Percentiles rank a stretch among this genome's conserved stretches.
Evolutionary conservation across 2,113 vertebrate species (phyloP).

Genomic region (Rhabdornis inornatus): DNA sequence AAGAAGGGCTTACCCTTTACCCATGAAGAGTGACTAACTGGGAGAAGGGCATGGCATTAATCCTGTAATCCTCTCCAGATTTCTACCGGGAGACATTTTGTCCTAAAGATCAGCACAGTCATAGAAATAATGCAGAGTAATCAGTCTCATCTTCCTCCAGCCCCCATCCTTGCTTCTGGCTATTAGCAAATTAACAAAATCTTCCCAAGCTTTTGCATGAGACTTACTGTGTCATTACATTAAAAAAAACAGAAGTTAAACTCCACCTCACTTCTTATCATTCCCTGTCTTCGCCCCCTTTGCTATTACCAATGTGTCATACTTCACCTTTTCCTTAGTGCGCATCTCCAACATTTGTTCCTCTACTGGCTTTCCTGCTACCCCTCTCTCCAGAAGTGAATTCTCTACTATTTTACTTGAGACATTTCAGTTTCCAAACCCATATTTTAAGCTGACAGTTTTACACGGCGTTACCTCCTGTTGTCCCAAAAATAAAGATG

Average conservation of each 20-base stretch:
- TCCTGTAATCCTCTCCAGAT: constrained; percentile 49
- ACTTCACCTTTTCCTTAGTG: constrained; percentile 38
- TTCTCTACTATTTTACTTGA: background rate
- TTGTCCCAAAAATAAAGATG: background rate
- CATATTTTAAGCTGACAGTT: background rate
- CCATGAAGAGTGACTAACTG: constrained; percentile 21
- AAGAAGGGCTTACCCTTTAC: background rate
- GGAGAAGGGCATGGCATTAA: constrained; percentile 42
- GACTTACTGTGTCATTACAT: constrained; percentile 9
- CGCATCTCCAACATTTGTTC: background rate
- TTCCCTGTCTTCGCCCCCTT: constrained; percentile 1
- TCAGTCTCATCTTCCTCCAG: constrained; percentile 36
- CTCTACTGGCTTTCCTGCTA: background rate
- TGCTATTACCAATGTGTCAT: constrained; percentile 37
- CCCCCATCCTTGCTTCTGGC: constrained; percentile 40
- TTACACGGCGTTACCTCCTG: background rate
- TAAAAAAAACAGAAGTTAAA: background rate
- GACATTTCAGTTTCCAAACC: background rate
- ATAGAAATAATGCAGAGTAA: constrained; percentile 54
- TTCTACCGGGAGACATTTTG: constrained; percentile 41
- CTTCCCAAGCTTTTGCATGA: constrained; percentile 64
- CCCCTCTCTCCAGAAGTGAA: background rate
- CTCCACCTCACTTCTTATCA: constrained; percentile 35
- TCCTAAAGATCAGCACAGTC: constrained; percentile 47
- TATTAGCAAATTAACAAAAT: constrained; percentile 58